These are phyloP conservation scores for Thera britannica DNA, from an alignment of 2,888 invertebrate species.

Conservation along the genomic window DNA sequence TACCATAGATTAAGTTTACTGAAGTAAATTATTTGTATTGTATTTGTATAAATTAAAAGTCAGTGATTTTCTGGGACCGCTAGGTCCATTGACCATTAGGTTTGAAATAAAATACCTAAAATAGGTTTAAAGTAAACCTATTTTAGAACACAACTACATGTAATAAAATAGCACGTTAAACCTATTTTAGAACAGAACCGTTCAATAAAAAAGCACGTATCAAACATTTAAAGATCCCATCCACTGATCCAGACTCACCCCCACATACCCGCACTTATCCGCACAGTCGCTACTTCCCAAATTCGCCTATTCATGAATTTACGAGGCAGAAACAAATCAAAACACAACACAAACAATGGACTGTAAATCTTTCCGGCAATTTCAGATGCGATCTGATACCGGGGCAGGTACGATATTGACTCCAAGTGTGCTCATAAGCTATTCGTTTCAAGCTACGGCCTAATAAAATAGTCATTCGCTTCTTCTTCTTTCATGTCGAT, in stretches of 20 bases:
- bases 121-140: too few relatives aligned
- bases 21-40: too few relatives aligned
- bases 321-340: constrained; percentile 72
- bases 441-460: constrained; percentile 36
- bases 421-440: constrained; percentile 28
- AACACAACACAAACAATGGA: constrained; percentile 67
- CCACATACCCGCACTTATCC: constrained; percentile 45
- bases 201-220: background rate
- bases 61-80: too few relatives aligned
- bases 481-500: too few relatives aligned
- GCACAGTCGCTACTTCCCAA: constrained; percentile 47
- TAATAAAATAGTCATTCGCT: constrained; percentile 40
- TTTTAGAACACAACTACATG: too few relatives aligned
- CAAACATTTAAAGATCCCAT: background rate
- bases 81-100: too few relatives aligned
- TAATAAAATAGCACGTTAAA: background rate
- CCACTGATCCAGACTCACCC: constrained; percentile 16
- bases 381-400: constrained; percentile 74
- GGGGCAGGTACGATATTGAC: constrained; percentile 55
- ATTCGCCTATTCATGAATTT: constrained; percentile 67
- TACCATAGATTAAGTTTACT: too few relatives aligned
- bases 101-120: too few relatives aligned
- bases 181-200: too few relatives aligned
- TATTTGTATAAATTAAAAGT: too few relatives aligned
- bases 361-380: constrained; percentile 73